phyloP scores from a whole-genome alignment of 2,888 invertebrate genomes.

The Erebia epiphron region DNA sequence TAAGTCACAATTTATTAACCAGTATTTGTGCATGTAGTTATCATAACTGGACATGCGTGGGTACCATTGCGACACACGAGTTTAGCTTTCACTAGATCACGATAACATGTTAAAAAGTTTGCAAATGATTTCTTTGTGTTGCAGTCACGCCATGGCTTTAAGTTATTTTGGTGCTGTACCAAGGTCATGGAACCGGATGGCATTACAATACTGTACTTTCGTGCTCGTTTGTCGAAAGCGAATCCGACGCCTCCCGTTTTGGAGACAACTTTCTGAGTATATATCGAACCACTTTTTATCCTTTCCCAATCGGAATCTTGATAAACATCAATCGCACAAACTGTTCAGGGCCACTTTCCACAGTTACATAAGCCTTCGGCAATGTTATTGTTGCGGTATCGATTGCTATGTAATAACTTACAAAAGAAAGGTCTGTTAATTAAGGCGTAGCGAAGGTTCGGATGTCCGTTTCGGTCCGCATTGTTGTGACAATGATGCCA shows the following conservation, averaged over 20 bases:
- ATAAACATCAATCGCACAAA: constrained; percentile 70
- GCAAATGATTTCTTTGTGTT: constrained; percentile 65
- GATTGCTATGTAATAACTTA: constrained; percentile 50
- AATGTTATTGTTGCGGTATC: constrained; percentile 55
- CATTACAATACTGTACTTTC: constrained; percentile 71
- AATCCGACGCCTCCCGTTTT: constrained; percentile 67
- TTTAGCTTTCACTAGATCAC: constrained; percentile 71
- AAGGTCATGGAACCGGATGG: constrained; percentile 73
- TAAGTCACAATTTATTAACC: constrained; percentile 35
- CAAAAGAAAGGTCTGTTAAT: constrained; percentile 66
- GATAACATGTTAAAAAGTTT: constrained; percentile 58
- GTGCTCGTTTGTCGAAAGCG: constrained; percentile 74
- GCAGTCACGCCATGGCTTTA: constrained; percentile 58
- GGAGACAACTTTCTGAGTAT: constrained; percentile 75
- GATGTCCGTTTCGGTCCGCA: constrained; percentile 49
- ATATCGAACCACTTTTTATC: constrained; percentile 75
- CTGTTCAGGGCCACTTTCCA: constrained; percentile 75
- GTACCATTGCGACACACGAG: constrained; percentile 41
- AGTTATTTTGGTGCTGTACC: constrained; percentile 51
- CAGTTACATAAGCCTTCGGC: constrained; percentile 63
- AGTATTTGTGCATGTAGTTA: constrained; percentile 45
- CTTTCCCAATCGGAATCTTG: constrained; percentile 71
- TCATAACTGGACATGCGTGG: constrained; percentile 47
- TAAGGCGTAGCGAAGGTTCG: constrained; percentile 52
- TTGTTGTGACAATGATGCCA: constrained; percentile 36